Evolutionary conservation across 2,113 vertebrate genomes (phyloP), one percentile per base, ranked within the genome.

Genomic region (Semicossyphus pulcher): DNA sequence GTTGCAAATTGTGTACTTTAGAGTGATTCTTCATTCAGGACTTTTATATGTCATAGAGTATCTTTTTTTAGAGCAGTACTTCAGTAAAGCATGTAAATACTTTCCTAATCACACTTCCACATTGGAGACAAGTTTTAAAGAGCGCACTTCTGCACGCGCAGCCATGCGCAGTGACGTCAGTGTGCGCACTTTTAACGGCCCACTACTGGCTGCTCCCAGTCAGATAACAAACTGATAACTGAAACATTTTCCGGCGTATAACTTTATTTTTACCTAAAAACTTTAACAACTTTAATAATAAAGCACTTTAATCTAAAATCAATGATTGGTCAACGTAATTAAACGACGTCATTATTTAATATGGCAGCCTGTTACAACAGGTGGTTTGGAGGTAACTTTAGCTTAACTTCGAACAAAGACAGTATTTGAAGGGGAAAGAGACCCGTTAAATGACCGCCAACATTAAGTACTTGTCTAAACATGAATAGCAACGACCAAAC

Each of bases 311-410:
- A n/a, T n/a, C n/a, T n/a, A n/a, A n/a, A n/a, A n/a, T n/a, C n/a
- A n/a, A n/a, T n/a, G n/a, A n/a, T n/a, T n/a, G n/a, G n/a, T n/a
- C n/a, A n/a, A n/a, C n/a, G n/a, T n/a, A n/a, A n/a, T n/a, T n/a
- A 21, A n/a, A 45, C 26, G 47, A 70, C 58, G 62, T 53, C 49
- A 57, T 12, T 47, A 3, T 53, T 11, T 12, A 28, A 58, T 7
- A 42, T 5, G n/a, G 20, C 58, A 31, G 21, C 36, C 21, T 7
- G n/a, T n/a, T 20, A 32, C 56, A 82, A 89, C 89, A 89, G 84
- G 86, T 89, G 84, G 41, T 37, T 62, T 1, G 1, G 60, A 68
- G 63, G 34, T 75, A 81, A 78, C 71, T 75, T 21, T 7, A 48
- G 49, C 41, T 63, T 21, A 16, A 18, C n/a, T 25, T 12, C 44